Conservation (phyloP, 2,113 vertebrate genomes). For the Carlito syrichta region DNA sequence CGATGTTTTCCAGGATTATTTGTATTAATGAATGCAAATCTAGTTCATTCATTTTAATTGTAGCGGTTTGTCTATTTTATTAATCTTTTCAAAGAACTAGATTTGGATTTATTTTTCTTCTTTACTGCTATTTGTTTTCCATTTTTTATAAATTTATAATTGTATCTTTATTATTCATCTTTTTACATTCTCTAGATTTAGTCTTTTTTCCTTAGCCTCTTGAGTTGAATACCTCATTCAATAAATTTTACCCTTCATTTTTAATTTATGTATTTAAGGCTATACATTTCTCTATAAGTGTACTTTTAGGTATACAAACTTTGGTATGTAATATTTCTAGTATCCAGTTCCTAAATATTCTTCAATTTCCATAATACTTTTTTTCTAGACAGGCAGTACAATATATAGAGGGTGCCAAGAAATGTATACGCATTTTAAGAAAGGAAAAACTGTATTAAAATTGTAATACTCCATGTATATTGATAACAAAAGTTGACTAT, state of each 20-base stretch:
- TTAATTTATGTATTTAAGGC: not conserved
- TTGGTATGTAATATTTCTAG: not conserved
- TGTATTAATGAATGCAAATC: not conserved
- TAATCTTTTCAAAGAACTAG: not conserved
- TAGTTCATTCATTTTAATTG: not conserved
- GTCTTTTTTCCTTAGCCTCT: not conserved
- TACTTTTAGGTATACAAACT: not conserved
- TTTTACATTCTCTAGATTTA: not conserved
- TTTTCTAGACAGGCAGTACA: not conserved
- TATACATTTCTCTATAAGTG: not conserved
- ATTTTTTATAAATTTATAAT: not conserved
- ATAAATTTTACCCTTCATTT: not conserved
- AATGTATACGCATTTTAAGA: too few relatives aligned
- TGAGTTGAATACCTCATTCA: not conserved
- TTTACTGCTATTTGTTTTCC: not conserved
- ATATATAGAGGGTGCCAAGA: too few relatives aligned
- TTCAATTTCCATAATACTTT: not conserved
- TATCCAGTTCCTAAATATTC: not conserved
- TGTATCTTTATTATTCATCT: not conserved
- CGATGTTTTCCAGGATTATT: not conserved
- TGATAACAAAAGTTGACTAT: too few relatives aligned
- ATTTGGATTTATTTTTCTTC: not conserved
- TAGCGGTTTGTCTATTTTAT: not conserved
- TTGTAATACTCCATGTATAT: too few relatives aligned
- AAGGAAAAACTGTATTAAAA: too few relatives aligned